phyloP scores from a whole-genome alignment of 2,113 vertebrate genomes.

The Carollia perspicillata region DNA sequence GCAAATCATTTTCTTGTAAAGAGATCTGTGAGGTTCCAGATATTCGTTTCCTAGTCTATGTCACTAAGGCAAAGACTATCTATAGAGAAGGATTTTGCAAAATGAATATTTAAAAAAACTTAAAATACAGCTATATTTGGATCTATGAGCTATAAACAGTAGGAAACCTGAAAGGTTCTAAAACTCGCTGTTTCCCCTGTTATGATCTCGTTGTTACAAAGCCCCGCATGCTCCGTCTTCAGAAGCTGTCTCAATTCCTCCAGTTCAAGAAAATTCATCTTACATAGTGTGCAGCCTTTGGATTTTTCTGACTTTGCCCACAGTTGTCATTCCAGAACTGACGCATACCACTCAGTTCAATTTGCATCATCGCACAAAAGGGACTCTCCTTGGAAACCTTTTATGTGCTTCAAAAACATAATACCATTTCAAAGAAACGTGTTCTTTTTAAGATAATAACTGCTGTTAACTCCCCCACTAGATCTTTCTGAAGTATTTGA shows the following conservation, averaged over 20 bases:
- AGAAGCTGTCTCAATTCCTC: background rate
- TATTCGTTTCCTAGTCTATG: background rate
- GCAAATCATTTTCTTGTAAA: conserved; percentile 11
- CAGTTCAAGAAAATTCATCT: conserved; percentile 26
- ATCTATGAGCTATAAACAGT: conserved; percentile 49
- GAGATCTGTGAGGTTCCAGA: background rate
- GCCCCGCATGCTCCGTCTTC: background rate
- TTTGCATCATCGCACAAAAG: conserved; percentile 64
- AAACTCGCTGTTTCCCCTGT: conserved; percentile 22
- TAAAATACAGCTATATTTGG: conserved; percentile 58
- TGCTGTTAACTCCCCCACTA: conserved; percentile 69
- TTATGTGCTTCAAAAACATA: conserved; percentile 65
- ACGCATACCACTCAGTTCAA: conserved; percentile 35
- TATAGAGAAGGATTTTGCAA: conserved; percentile 52
- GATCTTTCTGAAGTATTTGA: conserved; percentile 67
- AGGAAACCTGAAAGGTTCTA: conserved; percentile 49
- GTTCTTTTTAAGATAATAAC: conserved; percentile 72
- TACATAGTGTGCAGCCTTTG: background rate
- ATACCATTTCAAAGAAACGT: conserved; percentile 72
- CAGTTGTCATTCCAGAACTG: conserved; percentile 52
- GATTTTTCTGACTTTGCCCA: conserved; percentile 49
- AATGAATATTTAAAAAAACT: conserved; percentile 54
- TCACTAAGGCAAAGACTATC: background rate
- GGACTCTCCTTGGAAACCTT: conserved; percentile 71
- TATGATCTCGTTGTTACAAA: conserved; percentile 29